Evolutionary conservation across 2,797 vertebrate species (phyloP), one percentile per base, ranked within the genome.

Genomic region (Muscicapa comitata): DNA sequence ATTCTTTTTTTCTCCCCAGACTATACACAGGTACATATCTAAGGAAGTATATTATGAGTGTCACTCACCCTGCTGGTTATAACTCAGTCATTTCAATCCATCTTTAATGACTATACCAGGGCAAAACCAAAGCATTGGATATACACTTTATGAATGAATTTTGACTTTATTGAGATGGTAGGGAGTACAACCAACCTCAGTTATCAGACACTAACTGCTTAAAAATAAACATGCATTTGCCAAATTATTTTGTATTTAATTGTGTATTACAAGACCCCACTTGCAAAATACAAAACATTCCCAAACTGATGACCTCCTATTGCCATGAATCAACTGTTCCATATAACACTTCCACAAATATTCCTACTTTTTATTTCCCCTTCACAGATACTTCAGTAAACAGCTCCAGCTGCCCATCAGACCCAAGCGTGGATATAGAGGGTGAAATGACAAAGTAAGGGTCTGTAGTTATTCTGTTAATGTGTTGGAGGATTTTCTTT

Each of bases 371-470:
- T 76, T 35, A 47, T 57, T 83, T 57, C 14, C 11, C 19, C 4
- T 33, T 35, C 10, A 45, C 68, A 97, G 94, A 25, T 79, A 23
- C 28, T 66, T 83, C 71, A 68, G 25, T 16, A 74, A 94, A 91
- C 55, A 71, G 28, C 51, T 90, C 95, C 55, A 72, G 18, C 38
- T 98, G 97, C 73, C 33, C 81, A 29, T 23, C 74, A 51, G 4
- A 83, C 47, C 90, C 95, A 86, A 76, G 80, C 55, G 21, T 97
- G 72, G 96, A 97, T 92, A 97, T 98, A 90, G 97, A 98, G 97
- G 88, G 50, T 62, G 73, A 96, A 83, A 98, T 98, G 98, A 93
- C 97, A 53, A 84, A 11, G 98, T 98, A 95, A 97, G 96, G 28
- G 9, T 54, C 57, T 43, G 31, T 33, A 35, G 4, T 72, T 90